Evolutionary conservation across 2,797 vertebrate species (phyloP), one percentile per base, ranked within the genome.

Genomic region (Spea hammondii): DNA sequence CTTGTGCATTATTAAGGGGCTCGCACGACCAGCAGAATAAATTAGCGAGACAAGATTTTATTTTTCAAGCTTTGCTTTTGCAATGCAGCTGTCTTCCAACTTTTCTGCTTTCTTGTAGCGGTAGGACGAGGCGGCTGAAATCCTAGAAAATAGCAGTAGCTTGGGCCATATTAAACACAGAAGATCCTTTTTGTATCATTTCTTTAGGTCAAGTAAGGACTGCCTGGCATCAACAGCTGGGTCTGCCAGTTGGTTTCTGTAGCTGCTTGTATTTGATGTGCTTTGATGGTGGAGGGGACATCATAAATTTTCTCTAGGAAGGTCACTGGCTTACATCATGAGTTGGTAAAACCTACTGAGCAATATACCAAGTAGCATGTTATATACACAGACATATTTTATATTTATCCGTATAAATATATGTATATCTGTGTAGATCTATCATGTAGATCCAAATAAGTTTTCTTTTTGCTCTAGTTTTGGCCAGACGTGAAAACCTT

Each of bases 1-100:
- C 87, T 90, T 86, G 89, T 93, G 85, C 89, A 91, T 91, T 92
- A 91, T 92, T 91, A 91, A 92, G 91, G 88, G 92, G 89, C 86
- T 87, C 85, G 90, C 89, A 89, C 85, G 90, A 89, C 90, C 86
- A 91, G 86, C 85, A 91, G 88, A 90, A 90, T 90, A 88, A 89
- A 92, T 91, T 89, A 91, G 90, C 86, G 87, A 88, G 84, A 85
- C 84, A 84, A 84, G 85, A 74, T 86, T 85, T 85, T 32, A 32
- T 65, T 64, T 89, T 90, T 82, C 88, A 87, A 88, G 86, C 85
- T 75, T n/a, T 88, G 85, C 86, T 89, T 90, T 87, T 77, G 62
- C 87, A 84, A 55, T 84, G 79, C 84, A 62, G 77, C 87, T 83
- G 79, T 78, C 77, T 85, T 87, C 88, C 85, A 89, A 90, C 89